Evolutionary conservation across 2,888 invertebrate genomes (phyloP), one percentile per base, ranked within the genome.

Genomic region (Epistrophe eligans): DNA sequence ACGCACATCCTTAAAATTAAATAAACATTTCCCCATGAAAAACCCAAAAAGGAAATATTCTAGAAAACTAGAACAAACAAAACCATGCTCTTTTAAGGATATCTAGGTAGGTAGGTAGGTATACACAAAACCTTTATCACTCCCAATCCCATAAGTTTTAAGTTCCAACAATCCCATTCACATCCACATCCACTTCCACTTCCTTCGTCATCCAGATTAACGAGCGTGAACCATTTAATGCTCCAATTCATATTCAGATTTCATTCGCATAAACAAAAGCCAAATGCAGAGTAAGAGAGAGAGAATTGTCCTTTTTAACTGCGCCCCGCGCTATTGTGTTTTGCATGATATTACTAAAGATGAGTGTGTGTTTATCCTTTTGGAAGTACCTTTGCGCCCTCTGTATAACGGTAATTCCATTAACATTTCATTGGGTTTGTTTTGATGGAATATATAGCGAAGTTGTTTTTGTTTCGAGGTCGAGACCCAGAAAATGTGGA

Each of bases 191-290:
- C 43, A 43, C 43, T 6, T 43, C 43, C 52, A 52, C 15, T 45
- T 35, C 50, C 35, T 32, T 67, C 35, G 32, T 50, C 67, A 50
- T 48, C 82, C 82, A 83, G 87, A 83, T 87, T 87, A 87, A 87
- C 87, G 83, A 87, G 83, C 87, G 87, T 87, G 87, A 87, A 87
- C 87, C 87, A 87, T 87, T 87, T 87, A 87, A 87, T 87, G 87
- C 87, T 87, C 87, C 87, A 87, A 87, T 87, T 87, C 87, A 87
- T 87, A 87, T 87, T 87, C 87, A 87, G 87, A 87, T 87, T 87
- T 79, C 76, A 83, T 87, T 87, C 83, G 79, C 87, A 83, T 87
- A 83, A 87, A 87, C 87, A 87, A 87, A 82, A 83, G 87, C 76
- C 35, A 13, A 32, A 55, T 32, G 13, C 24, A 6, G 15, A 28